Evolutionary conservation across 2,113 vertebrate species (phyloP).

Genomic region (Etheostoma cragini): DNA sequence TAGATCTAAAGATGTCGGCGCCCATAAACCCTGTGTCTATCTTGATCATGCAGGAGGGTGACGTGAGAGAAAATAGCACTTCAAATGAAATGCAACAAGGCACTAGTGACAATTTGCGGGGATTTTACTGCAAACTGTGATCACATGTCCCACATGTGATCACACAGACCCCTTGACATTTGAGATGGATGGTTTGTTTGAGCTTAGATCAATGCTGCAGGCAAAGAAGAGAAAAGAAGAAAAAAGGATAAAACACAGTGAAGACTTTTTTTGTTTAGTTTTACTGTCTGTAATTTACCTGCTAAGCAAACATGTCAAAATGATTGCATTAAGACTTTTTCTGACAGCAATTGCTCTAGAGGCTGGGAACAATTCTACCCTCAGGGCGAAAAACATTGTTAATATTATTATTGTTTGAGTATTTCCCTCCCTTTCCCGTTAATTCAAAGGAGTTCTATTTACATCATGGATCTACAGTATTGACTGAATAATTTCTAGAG

Average conservation of each 20-base stretch:
- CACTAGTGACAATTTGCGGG: conserved; percentile 60
- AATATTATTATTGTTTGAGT: conserved; percentile 84
- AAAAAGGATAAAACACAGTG: conserved; percentile 24
- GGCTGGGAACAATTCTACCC: conserved; percentile 73
- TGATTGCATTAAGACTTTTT: conserved; percentile 57
- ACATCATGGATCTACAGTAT: conserved; percentile 81
- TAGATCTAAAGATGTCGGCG: conserved; percentile 67
- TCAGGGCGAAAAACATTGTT: conserved; percentile 79
- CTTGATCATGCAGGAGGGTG: conserved; percentile 62
- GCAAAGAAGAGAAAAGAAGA: conserved; percentile 24
- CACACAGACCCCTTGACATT: conserved; percentile 70
- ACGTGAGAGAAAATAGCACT: conserved; percentile 62
- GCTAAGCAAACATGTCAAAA: conserved; percentile 71
- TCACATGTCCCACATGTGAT: conserved; percentile 40
- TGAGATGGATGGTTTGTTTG: conserved; percentile 60
- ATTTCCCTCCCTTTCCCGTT: conserved; percentile 43
- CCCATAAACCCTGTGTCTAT: conserved; percentile 44
- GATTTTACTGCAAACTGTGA: conserved; percentile 65
- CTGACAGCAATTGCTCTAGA: conserved; percentile 69
- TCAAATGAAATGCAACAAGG: conserved; percentile 69
- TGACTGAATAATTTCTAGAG: conserved; percentile 84
- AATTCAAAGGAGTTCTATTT: conserved; percentile 84
- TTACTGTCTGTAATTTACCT: conserved; percentile 64
- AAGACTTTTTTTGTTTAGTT: conserved; percentile 31
- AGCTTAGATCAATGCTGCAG: conserved; percentile 62